Base-by-base conservation (phyloP, 1,140 invertebrate species). In the Cepaea nemoralis region DNA sequence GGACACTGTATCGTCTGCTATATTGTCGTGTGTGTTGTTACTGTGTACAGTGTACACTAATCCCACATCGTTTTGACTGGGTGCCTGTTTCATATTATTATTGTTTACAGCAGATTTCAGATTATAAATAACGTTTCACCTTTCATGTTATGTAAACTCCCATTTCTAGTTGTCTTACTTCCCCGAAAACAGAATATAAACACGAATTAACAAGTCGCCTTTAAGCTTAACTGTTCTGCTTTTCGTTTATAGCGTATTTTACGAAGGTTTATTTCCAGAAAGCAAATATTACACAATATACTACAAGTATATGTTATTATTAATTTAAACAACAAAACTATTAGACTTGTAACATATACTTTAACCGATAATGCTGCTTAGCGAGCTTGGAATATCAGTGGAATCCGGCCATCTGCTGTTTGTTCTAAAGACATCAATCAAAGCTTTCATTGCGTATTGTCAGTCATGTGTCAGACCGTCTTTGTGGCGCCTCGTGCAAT, bases 401-500 rank as follows among this genome's bases (percentile, higher is more conserved):
- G 75, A 80, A 82, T 76, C 79, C 76, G 55, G 77, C 80, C 89
- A 90, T 88, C 87, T 89, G 88, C 88, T 90, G 86, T 89, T 90
- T 88, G 85, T 87, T 87, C 87, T 84, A 59, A 82, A 82, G 82
- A 82, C 89, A 90, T 91, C 90, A 90, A 91, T 91, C 90, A 91
- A 87, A 86, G 77, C 84, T 84, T 86, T 88, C 88, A 88, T 87
- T 86, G 85, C 85, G 85, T 81, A 84, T 83, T 90, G 90, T 90
- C 90, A 91, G 90, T 91, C 90, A 91, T 75, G 80, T 89, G 89
- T 90, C 90, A 89, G 82, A 37, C 74, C 63, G 85, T 76, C 89
- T 88, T 89, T 90, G 86, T 89, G 86, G 85, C 87, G 85, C 86
- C 86, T 81, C 78, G 63, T 85, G 83, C 86, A 88, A 91, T 91